phyloP scores from a whole-genome alignment of 2,113 vertebrate genomes.

The Accipiter cooperii region DNA sequence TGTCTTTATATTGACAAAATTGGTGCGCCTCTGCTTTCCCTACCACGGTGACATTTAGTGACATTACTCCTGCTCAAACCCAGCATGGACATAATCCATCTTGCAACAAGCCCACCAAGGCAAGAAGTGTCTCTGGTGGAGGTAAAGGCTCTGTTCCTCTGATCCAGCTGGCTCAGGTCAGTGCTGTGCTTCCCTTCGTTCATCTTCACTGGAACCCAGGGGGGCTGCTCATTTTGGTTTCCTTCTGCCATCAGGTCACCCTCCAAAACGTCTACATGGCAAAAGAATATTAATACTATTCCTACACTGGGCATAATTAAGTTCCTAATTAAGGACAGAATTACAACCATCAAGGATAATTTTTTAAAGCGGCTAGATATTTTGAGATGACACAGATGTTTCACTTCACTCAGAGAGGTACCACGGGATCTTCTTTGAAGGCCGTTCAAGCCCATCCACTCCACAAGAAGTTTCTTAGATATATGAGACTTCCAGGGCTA shows the following conservation, averaged over 20 bases:
- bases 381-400: neutral
- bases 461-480: neutral
- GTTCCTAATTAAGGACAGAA: neutral
- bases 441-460: neutral
- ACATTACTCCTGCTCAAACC: neutral
- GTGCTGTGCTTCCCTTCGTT: accelerated
- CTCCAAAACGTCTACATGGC: neutral
- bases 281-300: neutral
- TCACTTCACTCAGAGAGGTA: neutral
- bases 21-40: neutral
- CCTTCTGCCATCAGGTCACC: neutral
- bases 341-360: neutral
- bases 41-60: neutral
- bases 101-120: neutral
- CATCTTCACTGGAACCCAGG: neutral
- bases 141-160: neutral
- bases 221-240: neutral
- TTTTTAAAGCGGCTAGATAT: neutral
- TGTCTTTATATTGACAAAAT: conserved; percentile 28
- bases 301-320: neutral
- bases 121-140: neutral
- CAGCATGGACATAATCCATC: neutral
- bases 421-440: neutral
- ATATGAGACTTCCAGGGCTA: neutral
- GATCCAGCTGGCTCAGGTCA: neutral